Conservation (phyloP, 2,888 invertebrate species). For the Ennomos quercinarius region DNA sequence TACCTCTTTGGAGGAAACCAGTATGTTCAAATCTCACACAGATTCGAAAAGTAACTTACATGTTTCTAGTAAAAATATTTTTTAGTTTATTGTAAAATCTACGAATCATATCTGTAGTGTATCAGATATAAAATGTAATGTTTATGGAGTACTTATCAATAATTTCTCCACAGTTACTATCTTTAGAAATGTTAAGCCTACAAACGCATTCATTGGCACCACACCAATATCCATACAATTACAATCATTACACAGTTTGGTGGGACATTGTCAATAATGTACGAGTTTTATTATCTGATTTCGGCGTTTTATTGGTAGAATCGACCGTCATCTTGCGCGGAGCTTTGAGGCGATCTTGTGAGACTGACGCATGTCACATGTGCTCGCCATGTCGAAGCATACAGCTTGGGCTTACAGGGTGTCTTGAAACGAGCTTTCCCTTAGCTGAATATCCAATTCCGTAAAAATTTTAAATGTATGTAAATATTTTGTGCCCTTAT, state of each 20-base stretch:
- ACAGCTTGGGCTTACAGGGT: constrained; percentile 6
- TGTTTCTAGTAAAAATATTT: too few species aligned
- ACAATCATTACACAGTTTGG: constrained; percentile 45
- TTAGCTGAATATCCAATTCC: not conserved
- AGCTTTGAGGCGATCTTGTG: constrained; percentile 47
- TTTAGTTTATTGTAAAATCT: too few species aligned
- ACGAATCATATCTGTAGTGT: too few species aligned
- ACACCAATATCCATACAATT: constrained; percentile 43
- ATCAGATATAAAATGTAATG: constrained; percentile 12
- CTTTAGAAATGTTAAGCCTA: constrained; percentile 25
- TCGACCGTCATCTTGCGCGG: constrained; percentile 41
- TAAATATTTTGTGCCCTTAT: too few species aligned
- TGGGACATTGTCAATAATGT: constrained; percentile 67
- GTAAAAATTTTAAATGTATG: too few species aligned
- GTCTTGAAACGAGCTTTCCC: too few species aligned
- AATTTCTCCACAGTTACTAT: constrained; percentile 4
- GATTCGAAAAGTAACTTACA: too few species aligned
- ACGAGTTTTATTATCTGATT: constrained; percentile 67
- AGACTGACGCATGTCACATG: constrained; percentile 47
- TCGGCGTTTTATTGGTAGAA: constrained; percentile 67
- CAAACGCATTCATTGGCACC: constrained; percentile 25
- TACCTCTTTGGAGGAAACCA: too few species aligned
- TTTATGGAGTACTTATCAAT: constrained; percentile 3
- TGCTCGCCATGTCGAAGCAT: constrained; percentile 18
- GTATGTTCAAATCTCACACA: too few species aligned